A percentile compares a stretch with the other conserved stretches of the same genome.
These are phyloP conservation scores for Acomys russatus DNA, from an alignment of 2,797 vertebrate species.

Conservation along the genomic window DNA sequence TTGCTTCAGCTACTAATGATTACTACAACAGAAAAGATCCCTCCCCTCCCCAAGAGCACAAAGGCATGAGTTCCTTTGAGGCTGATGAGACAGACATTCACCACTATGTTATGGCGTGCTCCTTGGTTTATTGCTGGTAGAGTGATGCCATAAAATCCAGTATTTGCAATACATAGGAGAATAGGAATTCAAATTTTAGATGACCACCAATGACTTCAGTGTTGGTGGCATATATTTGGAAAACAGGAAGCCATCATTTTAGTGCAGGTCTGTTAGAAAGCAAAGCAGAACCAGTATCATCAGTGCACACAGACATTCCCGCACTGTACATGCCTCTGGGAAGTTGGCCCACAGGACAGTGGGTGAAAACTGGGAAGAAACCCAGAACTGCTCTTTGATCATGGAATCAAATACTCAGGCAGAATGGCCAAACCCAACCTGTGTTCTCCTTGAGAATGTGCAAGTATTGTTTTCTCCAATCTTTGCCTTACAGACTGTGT, in stretches of 20 bases:
- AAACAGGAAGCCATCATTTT: constrained; percentile 10
- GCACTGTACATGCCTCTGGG: background rate
- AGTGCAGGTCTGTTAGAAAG: background rate
- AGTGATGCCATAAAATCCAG: background rate
- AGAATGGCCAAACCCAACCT: background rate
- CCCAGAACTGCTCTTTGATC: accelerated
- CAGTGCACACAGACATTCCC: background rate
- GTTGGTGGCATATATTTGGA: background rate
- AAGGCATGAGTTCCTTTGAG: background rate
- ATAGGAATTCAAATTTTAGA: constrained; percentile 3
- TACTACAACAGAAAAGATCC: background rate
- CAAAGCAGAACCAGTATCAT: constrained; percentile 20
- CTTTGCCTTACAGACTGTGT: background rate
- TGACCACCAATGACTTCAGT: background rate
- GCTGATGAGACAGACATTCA: background rate
- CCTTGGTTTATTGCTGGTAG: background rate
- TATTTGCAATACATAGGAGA: background rate
- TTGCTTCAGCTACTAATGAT: background rate
- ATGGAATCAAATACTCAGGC: background rate
- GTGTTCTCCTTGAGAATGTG: background rate
- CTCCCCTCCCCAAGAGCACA: background rate
- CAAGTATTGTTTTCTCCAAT: background rate
- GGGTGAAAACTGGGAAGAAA: background rate
- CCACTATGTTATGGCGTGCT: background rate
- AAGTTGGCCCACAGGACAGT: background rate